Percentiles rank a stretch among this genome's conserved stretches.
phyloP scores from a whole-genome alignment of 2,888 invertebrate species.

The Alloscopus bannaensis region DNA sequence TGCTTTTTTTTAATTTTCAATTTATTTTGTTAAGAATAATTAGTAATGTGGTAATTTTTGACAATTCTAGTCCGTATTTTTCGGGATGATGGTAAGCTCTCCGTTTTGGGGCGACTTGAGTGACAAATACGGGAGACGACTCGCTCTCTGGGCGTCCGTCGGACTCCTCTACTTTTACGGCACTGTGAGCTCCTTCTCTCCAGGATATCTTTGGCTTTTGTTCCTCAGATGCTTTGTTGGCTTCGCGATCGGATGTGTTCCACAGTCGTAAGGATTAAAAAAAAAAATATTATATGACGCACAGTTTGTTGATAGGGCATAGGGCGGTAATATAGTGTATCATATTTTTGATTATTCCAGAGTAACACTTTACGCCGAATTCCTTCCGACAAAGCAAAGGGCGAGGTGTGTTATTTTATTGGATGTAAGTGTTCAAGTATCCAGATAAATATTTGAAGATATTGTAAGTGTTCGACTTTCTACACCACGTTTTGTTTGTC shows the following conservation, averaged over 20 bases:
- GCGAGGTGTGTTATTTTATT: slow-evolving; percentile 96
- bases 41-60: slow-evolving; percentile 7
- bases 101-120: slow-evolving; percentile 97
- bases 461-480: no score
- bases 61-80: slow-evolving; percentile 81
- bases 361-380: slow-evolving; percentile 96
- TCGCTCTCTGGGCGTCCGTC: slow-evolving; percentile 91
- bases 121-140: slow-evolving; percentile 90
- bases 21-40: not conserved
- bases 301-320: not conserved
- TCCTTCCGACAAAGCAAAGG: slow-evolving; percentile 93
- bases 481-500: slow-evolving; percentile 70
- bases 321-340: no score
- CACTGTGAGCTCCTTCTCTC: slow-evolving; percentile 90
- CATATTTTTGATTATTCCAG: slow-evolving; percentile 78
- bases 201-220: slow-evolving; percentile 93
- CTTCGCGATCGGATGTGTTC: slow-evolving; percentile 97
- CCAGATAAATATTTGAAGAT: no score
- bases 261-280: slow-evolving; percentile 93
- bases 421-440: slow-evolving; percentile 86
- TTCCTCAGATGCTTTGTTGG: slow-evolving; percentile 94
- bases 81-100: slow-evolving; percentile 98
- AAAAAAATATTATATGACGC: not conserved
- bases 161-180: slow-evolving; percentile 93
- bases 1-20: not conserved